Evolutionary conservation across 2,113 vertebrate species (phyloP).

Genomic region (Holacanthus passer): DNA sequence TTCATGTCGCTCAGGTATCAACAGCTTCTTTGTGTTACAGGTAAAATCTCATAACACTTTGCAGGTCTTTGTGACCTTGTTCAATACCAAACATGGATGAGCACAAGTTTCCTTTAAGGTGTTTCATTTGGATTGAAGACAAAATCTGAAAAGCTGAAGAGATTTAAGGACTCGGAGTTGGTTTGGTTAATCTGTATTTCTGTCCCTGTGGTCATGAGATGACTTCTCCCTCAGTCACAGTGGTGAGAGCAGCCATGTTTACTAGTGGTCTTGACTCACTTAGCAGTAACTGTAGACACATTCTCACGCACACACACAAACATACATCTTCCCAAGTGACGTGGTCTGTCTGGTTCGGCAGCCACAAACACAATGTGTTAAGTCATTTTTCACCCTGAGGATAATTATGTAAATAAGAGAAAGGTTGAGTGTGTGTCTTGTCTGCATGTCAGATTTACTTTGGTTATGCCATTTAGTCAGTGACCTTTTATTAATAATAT

Average conservation of each 20-base stretch:
- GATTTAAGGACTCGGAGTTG: not conserved
- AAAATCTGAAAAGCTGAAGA: not conserved
- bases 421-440: constrained; percentile 50
- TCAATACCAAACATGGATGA: not conserved
- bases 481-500: constrained; percentile 65
- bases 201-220: constrained; percentile 38
- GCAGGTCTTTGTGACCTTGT: not conserved
- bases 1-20: not conserved
- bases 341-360: constrained; percentile 48
- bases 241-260: constrained; percentile 51
- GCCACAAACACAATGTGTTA: constrained; percentile 51
- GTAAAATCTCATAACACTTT: not conserved
- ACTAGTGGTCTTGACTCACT: constrained; percentile 69
- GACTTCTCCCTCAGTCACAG: constrained; percentile 51
- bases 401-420: constrained; percentile 62
- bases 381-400: constrained; percentile 55
- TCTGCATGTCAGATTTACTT: constrained; percentile 31
- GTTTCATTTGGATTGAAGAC: not conserved
- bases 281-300: constrained; percentile 25
- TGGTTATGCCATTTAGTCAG: constrained; percentile 29
- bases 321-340: constrained; percentile 48
- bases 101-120: not conserved
- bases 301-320: constrained; percentile 13
- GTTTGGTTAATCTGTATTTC: constrained; percentile 49
- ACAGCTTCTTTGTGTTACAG: not conserved